Base-by-base conservation (phyloP, 2,888 invertebrate species). In the Galerucella calmariensis region DNA sequence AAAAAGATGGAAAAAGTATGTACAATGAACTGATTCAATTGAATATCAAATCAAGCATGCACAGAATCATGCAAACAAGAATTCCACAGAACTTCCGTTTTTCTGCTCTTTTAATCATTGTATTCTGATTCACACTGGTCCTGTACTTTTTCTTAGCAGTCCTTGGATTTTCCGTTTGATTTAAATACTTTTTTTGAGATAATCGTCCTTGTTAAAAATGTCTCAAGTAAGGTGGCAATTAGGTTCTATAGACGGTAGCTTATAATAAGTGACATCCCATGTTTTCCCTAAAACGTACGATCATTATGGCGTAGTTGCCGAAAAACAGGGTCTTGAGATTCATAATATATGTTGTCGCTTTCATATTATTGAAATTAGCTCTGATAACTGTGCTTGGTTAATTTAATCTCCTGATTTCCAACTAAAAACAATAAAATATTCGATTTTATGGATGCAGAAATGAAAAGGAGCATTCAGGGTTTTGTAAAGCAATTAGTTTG, bases 201-300 rank as follows among this genome's bases (percentile, higher is more conserved):
- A 5, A 41, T 41, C 35, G 35, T 41, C 35, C 35, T 48, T 48
- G 48, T 48, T 48, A 48, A 48, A 48, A 8, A 41, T 41, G 8
- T 48, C 6, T 48, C 14, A 12, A 14, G 14, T 48, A 14, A 48
- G 14, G 48, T 48, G 83, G 79, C 84, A 14, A 48, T 48, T 12
- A 48, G 80, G 84, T 84, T 9, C 35, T 41, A 41, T 41, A 41
- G 35, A 41, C 35, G 35, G 35, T 41, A 85, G 85, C 84, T n/a
- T 74, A 80, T 83, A 84, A 84, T 85, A 85, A 85, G 85, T 85
- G 85, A 84, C 84, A 85, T 84, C 84, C 84, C 84, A 81, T 85
- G 85, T 85, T 85, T 83, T 82, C 77, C 81, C 79, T 81, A 82
- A 84, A 84, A 84, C 83, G 84, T 84, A 83, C 83, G 82, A 83